phyloP scores from a whole-genome alignment of 2,113 vertebrate species.

The Pelodiscus sinensis region DNA sequence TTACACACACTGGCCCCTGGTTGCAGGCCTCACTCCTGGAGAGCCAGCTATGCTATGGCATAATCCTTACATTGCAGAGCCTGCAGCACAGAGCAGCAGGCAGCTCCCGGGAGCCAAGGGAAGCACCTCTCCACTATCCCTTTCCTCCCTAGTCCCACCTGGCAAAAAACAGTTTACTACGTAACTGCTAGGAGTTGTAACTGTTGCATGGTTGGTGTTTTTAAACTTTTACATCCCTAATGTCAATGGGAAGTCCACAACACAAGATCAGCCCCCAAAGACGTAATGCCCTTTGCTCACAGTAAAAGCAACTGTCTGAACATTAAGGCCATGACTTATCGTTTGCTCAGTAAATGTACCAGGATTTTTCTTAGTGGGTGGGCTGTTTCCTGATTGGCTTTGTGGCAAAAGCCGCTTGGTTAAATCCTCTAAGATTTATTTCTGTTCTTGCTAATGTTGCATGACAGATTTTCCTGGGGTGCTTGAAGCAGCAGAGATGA shows the following conservation, averaged over 20 bases:
- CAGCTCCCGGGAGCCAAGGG: no score
- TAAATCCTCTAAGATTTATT: constrained; percentile 62
- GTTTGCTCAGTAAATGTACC: not conserved
- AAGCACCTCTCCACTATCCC: no score
- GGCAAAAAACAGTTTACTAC: no score
- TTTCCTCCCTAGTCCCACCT: no score
- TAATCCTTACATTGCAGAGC: no score
- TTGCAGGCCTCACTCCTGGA: no score
- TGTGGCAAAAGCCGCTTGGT: constrained; percentile 48
- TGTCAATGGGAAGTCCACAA: not conserved
- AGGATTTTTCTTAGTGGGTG: not conserved
- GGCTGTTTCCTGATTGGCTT: constrained; percentile 53
- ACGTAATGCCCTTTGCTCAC: no score
- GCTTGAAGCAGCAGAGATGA: constrained; percentile 24
- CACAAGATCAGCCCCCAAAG: not conserved
- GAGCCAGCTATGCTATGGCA: no score
- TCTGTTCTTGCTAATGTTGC: constrained; percentile 39
- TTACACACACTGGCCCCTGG: no score
- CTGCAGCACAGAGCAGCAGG: no score
- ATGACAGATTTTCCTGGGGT: constrained; percentile 54
- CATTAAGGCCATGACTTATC: not conserved
- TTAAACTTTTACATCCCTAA: not conserved
- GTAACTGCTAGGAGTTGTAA: no score
- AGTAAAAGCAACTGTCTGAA: not conserved
- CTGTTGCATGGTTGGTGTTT: no score